Evolutionary conservation across 2,888 invertebrate species (phyloP), one percentile per base, ranked within the genome.

Genomic region (Habroteleia sp.): DNA sequence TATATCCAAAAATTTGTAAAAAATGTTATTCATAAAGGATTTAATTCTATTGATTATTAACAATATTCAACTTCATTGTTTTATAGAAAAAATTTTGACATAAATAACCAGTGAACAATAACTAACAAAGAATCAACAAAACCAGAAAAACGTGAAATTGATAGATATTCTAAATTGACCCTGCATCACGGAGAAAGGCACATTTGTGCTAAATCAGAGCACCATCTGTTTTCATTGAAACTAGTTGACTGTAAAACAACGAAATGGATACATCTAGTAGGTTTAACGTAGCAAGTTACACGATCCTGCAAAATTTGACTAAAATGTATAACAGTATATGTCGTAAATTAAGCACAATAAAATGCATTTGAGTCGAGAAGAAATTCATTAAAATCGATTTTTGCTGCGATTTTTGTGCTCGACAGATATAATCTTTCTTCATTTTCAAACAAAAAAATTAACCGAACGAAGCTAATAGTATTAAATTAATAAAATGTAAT

Each of bases 161-260:
- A 72, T 63, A 63, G 62, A 54, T 71, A 54, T 63, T 56, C 48
- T 54, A 72, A 71, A 71, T 63, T 72, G 63, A 63, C 29, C 44
- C 39, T 14, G 50, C 65, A 17, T 48, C 42, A 14, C 52, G 4
- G 31, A 16, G 29, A 62, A 63, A 62, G 39, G 56, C 29, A 33
- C 41, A 68, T 46, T 62, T 68, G 74, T 63, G 62, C 46, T 62
- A 60, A 68, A 68, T 62, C 68, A 50, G 54, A 44, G 56, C 50
- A 63, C 68, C 68, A 68, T 74, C 68, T 74, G 62, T 74, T 74
- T 74, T 68, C 68, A 74, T 74, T 68, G 62, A 52, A 60, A 62
- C 68, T 48, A 74, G 74, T 62, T 63, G 66, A 62, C 62, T 74
- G 60, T 74, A 68, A 62, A 68, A 74, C 66, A 74, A 52, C 74